Evolutionary conservation across 2,888 invertebrate species (phyloP).

Genomic region (Thumatha senex): DNA sequence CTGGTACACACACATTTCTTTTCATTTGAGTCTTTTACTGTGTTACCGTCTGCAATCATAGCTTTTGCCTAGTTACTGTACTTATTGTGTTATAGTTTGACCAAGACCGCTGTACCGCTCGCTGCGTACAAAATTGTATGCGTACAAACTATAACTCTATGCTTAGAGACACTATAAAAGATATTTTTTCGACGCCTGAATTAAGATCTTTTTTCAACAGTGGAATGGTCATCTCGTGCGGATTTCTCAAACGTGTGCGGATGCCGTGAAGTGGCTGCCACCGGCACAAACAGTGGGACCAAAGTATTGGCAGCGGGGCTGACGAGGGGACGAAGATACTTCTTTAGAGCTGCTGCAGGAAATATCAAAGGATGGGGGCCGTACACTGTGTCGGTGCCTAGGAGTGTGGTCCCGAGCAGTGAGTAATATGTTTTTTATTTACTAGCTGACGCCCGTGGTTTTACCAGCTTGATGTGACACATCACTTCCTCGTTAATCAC

Average conservation of each 20-base stretch:
- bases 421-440: conserved; percentile 61
- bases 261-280: conserved; percentile 86
- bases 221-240: conserved; percentile 96
- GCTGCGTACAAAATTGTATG: too few relatives aligned
- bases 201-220: conserved; percentile 71
- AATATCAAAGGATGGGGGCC: conserved; percentile 96
- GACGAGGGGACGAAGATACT: conserved; percentile 93
- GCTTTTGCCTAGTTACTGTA: too few relatives aligned
- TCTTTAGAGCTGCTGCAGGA: conserved; percentile 95
- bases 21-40: too few relatives aligned
- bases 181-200: too few relatives aligned
- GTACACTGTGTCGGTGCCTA: conserved; percentile 89
- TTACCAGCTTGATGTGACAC: too few relatives aligned
- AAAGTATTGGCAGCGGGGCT: conserved; percentile 85
- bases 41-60: too few relatives aligned
- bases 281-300: conserved; percentile 67
- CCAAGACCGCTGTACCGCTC: too few relatives aligned
- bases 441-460: not conserved
- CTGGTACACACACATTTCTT: too few relatives aligned
- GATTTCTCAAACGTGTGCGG: conserved; percentile 93
- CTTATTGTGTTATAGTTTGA: too few relatives aligned
- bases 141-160: too few relatives aligned
- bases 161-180: too few relatives aligned
- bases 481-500: too few relatives aligned
- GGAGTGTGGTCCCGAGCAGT: conserved; percentile 95